Percentiles rank a stretch among this genome's conserved stretches.
phyloP scores from a whole-genome alignment of 1,140 invertebrate species.

The Papilio aristodemus region DNA sequence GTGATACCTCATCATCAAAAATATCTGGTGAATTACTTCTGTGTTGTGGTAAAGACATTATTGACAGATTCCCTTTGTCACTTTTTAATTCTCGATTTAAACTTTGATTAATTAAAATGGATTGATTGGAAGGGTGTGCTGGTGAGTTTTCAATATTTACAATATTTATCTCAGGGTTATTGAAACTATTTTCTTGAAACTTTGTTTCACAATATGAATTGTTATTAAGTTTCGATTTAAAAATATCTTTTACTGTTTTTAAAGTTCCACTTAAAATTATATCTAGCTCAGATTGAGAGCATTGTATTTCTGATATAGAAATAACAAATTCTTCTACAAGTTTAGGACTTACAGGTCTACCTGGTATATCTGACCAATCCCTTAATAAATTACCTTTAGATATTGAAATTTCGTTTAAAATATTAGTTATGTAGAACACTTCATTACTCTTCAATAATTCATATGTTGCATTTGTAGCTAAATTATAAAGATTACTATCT shows the following conservation, averaged over 20 bases:
- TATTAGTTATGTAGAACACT: slow-evolving; percentile 74
- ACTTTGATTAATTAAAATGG: slow-evolving; percentile 7
- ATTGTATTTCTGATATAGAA: slow-evolving; percentile 55
- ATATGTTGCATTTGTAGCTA: slow-evolving; percentile 57
- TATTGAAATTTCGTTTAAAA: slow-evolving; percentile 51
- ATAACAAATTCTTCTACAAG: slow-evolving; percentile 40
- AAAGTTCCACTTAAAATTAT: slow-evolving; percentile 62
- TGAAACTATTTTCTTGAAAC: not conserved
- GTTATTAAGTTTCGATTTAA: slow-evolving; percentile 42
- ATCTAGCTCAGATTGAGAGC: slow-evolving; percentile 64
- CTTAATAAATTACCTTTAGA: slow-evolving; percentile 65
- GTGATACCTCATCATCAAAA: slow-evolving; percentile 74
- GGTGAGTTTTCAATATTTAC: not conserved
- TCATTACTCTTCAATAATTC: slow-evolving; percentile 55
- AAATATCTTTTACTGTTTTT: slow-evolving; percentile 47
- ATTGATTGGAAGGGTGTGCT: not conserved
- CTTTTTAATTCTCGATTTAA: not conserved
- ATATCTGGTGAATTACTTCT: slow-evolving; percentile 79
- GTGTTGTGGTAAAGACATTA: slow-evolving; percentile 13
- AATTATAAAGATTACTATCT: slow-evolving; percentile 45
- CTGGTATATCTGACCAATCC: slow-evolving; percentile 75
- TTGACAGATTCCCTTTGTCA: not conserved
- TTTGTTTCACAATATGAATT: not conserved
- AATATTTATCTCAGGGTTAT: not conserved
- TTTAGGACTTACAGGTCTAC: slow-evolving; percentile 67